These are phyloP conservation scores for Andrena hattorfiana DNA, from an alignment of 2,888 invertebrate genomes.

Conservation along the genomic window DNA sequence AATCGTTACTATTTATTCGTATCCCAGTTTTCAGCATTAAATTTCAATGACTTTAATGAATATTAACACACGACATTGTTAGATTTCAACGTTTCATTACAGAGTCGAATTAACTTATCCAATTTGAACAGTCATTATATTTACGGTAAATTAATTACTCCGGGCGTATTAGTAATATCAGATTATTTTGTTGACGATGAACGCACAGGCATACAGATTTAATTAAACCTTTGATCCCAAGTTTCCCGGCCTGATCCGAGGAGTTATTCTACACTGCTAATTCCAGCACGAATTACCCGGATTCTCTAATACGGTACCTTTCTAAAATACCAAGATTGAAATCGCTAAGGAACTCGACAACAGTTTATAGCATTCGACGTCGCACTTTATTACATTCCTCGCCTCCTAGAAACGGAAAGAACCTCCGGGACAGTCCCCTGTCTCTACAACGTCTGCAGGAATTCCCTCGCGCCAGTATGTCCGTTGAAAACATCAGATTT, in stretches of 20 bases:
- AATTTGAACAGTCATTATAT: not conserved
- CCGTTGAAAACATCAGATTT: not conserved
- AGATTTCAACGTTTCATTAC: not conserved
- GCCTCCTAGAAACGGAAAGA: slow-evolving; percentile 1
- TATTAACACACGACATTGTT: not conserved
- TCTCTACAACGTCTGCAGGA: slow-evolving; percentile 16
- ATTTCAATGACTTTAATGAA: not conserved
- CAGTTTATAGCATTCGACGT: slow-evolving; percentile 57
- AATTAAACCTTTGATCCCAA: slow-evolving; percentile 26
- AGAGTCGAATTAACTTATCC: slow-evolving; percentile 13
- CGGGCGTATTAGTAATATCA: not conserved
- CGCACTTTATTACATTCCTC: slow-evolving; percentile 62
- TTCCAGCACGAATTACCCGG: slow-evolving; percentile 15
- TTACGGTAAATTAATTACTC: slow-evolving; percentile 20
- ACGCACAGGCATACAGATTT: slow-evolving; percentile 16
- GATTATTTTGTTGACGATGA: slow-evolving; percentile 29
- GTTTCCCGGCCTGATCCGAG: not conserved
- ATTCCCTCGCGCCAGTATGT: not conserved
- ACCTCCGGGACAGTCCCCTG: slow-evolving; percentile 14
- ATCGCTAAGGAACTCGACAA: slow-evolving; percentile 45
- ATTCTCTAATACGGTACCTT: slow-evolving; percentile 12
- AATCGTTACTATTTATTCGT: not conserved
- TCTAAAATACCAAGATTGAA: slow-evolving; percentile 38
- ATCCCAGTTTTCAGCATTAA: not conserved
- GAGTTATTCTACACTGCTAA: not conserved